phyloP scores from a whole-genome alignment of 2,113 vertebrate genomes.

The Brienomyrus longianalis region DNA sequence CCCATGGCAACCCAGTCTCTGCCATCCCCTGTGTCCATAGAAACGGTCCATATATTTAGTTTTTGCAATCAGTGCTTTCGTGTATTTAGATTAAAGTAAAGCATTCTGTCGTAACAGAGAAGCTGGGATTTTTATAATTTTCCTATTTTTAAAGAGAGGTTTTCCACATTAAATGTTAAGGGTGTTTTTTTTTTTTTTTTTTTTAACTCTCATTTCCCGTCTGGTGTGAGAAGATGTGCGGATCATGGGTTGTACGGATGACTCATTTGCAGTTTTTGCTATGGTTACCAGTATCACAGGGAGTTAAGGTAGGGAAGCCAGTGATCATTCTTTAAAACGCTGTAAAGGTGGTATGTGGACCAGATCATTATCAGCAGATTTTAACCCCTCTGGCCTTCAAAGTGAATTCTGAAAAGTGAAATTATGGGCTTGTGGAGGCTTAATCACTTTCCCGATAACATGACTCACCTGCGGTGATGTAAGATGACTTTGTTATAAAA shows the following conservation, averaged over 20 bases:
- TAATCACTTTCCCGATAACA: background rate
- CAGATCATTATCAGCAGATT: background rate
- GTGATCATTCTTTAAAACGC: background rate
- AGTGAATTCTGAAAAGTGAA: background rate
- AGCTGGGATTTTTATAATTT: background rate
- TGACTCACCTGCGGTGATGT: background rate
- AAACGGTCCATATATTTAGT: constrained; percentile 41
- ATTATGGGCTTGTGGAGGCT: background rate
- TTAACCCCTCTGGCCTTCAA: background rate
- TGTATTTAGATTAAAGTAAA: background rate
- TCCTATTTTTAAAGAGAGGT: background rate
- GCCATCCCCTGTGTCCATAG: constrained; percentile 48
- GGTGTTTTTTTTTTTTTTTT: background rate
- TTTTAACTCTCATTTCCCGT: background rate
- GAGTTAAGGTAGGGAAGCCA: background rate
- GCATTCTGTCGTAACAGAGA: background rate
- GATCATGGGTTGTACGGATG: background rate
- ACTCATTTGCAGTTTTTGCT: background rate
- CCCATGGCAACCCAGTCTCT: constrained; percentile 54
- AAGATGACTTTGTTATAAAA: background rate
- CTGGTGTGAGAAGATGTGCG: background rate
- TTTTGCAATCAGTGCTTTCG: background rate
- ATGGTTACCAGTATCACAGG: background rate
- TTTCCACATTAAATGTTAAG: background rate
- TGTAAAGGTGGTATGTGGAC: background rate